phyloP scores from a whole-genome alignment of 1,140 invertebrate genomes.

The Drosophila setifemur region DNA sequence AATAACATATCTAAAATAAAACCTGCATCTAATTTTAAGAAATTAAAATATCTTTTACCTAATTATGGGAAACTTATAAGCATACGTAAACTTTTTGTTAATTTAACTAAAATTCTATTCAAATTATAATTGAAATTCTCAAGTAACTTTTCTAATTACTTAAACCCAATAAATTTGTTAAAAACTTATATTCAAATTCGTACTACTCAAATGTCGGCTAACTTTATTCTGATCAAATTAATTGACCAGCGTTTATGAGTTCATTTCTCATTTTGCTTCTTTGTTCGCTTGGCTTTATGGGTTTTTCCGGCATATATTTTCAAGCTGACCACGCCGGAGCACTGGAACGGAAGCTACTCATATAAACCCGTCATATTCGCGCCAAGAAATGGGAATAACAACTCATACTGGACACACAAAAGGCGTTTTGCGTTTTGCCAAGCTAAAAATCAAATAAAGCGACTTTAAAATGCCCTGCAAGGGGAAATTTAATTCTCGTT shows the following conservation, averaged over 20 bases:
- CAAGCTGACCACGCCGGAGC: slow-evolving; percentile 25
- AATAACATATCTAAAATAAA: neutral
- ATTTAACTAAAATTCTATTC: neutral
- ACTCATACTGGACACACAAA: slow-evolving; percentile 6
- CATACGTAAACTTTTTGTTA: no score
- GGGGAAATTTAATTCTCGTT: no score
- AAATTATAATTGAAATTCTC: neutral
- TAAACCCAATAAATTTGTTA: no score
- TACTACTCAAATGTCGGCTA: neutral
- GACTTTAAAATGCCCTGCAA: slow-evolving; percentile 22
- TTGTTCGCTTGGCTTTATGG: neutral
- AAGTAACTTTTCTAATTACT: neutral
- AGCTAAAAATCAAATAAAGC: neutral
- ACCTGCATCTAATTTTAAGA: neutral
- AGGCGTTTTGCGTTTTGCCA: neutral
- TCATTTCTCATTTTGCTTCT: neutral
- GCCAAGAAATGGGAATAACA: slow-evolving; percentile 22
- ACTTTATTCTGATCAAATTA: neutral
- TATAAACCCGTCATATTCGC: slow-evolving; percentile 33
- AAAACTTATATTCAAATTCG: neutral
- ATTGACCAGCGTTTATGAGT: neutral
- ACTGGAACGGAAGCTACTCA: slow-evolving; percentile 1
- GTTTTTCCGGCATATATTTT: neutral
- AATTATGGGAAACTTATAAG: no score
- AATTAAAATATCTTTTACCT: neutral